Conservation (phyloP, 2,113 vertebrate genomes). For the Otis tarda region DNA sequence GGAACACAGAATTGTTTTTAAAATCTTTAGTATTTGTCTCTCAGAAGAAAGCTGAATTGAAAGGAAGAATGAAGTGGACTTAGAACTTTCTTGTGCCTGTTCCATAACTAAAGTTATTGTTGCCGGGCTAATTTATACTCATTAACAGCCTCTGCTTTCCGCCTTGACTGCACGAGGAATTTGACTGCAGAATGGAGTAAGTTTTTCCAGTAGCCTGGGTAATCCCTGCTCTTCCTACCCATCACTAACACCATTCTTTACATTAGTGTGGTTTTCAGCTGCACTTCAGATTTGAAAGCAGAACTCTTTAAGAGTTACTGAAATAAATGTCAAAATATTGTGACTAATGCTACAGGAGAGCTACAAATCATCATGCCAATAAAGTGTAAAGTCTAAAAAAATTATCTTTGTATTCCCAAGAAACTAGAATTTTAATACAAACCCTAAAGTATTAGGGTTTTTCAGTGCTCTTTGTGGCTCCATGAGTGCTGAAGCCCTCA, state of each 20-base stretch:
- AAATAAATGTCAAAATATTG: not conserved
- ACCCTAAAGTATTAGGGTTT: not conserved
- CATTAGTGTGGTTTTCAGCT: not conserved
- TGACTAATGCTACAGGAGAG: not conserved
- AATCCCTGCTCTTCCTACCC: not conserved
- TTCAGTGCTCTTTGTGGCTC: not conserved
- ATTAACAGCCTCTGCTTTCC: not conserved
- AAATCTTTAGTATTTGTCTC: not conserved
- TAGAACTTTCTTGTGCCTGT: not conserved
- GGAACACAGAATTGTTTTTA: not conserved
- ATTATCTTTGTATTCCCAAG: not conserved
- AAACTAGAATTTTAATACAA: not conserved
- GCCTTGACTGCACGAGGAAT: not conserved
- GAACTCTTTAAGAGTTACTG: not conserved
- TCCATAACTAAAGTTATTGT: conserved; percentile 13
- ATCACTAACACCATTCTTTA: not conserved
- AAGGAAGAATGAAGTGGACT: not conserved
- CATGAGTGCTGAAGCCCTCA: not conserved
- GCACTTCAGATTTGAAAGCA: not conserved
- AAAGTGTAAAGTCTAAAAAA: not conserved
- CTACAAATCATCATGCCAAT: not conserved
- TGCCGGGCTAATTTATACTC: not conserved
- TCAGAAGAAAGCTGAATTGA: not conserved
- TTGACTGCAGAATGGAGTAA: not conserved
- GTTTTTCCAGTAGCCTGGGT: conserved; percentile 7